Evolutionary conservation across 2,888 invertebrate species (phyloP).

Genomic region (Noctua fimbriata): DNA sequence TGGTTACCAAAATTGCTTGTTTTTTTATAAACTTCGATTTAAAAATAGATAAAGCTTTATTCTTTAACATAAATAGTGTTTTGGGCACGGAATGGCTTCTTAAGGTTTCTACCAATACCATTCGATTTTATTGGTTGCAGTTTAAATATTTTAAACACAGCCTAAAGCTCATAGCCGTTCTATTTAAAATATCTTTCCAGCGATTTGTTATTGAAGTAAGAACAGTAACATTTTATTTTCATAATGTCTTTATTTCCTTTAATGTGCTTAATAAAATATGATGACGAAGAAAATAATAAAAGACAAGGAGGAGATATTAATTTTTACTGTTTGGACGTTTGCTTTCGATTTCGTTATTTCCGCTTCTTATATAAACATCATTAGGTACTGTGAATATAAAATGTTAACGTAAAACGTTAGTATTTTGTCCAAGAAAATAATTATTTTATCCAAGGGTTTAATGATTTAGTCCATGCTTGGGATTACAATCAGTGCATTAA

Average conservation of each 20-base stretch:
- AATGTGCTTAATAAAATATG: slow-evolving; percentile 33
- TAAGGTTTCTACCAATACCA: neutral
- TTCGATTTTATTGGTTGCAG: slow-evolving; percentile 17
- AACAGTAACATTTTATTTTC: slow-evolving; percentile 24
- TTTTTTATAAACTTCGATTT: neutral
- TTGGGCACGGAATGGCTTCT: neutral
- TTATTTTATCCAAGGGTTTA: neutral
- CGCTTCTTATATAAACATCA: slow-evolving; percentile 21
- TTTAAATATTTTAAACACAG: slow-evolving; percentile 28
- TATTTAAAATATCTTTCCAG: slow-evolving; percentile 2
- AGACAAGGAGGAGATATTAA: slow-evolving; percentile 26
- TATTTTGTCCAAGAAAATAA: neutral
- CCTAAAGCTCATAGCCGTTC: neutral
- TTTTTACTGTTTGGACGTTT: slow-evolving; percentile 30
- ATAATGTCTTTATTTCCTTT: slow-evolving; percentile 18
- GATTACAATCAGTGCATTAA: neutral
- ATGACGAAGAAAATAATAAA: slow-evolving; percentile 10
- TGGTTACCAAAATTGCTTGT: neutral
- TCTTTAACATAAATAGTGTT: slow-evolving; percentile 1
- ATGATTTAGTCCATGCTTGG: neutral
- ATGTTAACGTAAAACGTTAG: neutral
- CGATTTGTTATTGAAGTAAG: slow-evolving; percentile 17
- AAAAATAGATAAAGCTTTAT: neutral
- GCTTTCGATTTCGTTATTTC: slow-evolving; percentile 39
- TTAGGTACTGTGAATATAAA: neutral